Percentiles rank a stretch among this genome's conserved stretches.
phyloP scores from a whole-genome alignment of 1,140 invertebrate genomes.

The Saccostrea glomerata region DNA sequence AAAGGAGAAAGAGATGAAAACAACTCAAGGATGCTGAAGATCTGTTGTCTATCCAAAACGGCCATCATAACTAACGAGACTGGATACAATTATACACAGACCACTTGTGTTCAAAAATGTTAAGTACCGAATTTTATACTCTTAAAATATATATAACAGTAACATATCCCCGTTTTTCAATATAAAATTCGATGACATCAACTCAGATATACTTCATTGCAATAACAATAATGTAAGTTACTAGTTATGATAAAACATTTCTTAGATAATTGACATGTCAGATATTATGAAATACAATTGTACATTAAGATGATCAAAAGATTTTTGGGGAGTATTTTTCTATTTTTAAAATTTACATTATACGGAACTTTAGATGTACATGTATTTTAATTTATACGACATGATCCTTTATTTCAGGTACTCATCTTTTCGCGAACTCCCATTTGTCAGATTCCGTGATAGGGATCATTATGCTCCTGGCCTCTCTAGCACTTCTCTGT shows the following conservation, averaged over 20 bases:
- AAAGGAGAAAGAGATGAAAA: background rate
- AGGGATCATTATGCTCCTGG: slow-evolving; percentile 79
- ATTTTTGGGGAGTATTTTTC: too few species aligned
- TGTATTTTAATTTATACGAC: too few species aligned
- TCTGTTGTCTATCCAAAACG: background rate
- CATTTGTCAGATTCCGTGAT: slow-evolving; percentile 75
- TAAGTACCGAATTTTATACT: background rate
- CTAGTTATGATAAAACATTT: too few species aligned
- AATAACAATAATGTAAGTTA: too few species aligned
- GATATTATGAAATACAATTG: too few species aligned
- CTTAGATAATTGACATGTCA: too few species aligned
- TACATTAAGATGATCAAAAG: too few species aligned
- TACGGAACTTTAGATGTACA: too few species aligned
- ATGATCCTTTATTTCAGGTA: slow-evolving; percentile 49
- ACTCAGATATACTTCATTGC: too few species aligned
- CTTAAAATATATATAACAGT: background rate
- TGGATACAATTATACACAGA: background rate
- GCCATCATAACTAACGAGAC: background rate
- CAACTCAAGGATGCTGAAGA: background rate
- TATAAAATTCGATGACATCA: too few species aligned
- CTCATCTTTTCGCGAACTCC: slow-evolving; percentile 50
- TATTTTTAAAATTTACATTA: too few species aligned
- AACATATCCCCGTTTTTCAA: too few species aligned
- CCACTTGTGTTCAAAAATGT: background rate
- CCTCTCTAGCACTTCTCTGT: slow-evolving; percentile 80